These are phyloP conservation scores for Squalus acanthias DNA, from an alignment of 2,797 vertebrate genomes.

Conservation along the genomic window DNA sequence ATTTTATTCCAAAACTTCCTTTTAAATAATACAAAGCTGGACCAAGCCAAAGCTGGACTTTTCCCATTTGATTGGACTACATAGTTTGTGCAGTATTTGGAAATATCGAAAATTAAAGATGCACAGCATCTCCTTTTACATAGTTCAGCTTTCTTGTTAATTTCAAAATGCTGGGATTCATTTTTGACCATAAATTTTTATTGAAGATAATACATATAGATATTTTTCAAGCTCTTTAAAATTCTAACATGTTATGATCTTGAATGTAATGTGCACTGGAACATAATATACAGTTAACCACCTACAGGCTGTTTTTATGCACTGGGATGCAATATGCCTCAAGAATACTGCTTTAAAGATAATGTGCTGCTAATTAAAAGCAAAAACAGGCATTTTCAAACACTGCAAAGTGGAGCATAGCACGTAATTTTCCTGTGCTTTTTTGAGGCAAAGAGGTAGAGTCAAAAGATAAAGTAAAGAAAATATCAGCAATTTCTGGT, in stretches of 20 bases:
- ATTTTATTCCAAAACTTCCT: slow-evolving; percentile 36
- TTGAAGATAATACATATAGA: background rate
- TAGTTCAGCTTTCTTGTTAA: background rate
- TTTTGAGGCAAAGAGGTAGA: background rate
- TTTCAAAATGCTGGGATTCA: background rate
- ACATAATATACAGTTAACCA: background rate
- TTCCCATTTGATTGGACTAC: background rate
- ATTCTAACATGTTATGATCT: background rate
- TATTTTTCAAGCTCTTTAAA: background rate
- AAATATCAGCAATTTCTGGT: background rate
- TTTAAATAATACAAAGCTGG: slow-evolving; percentile 31
- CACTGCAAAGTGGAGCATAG: background rate
- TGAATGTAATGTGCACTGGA: slow-evolving; percentile 21
- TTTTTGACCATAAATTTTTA: slow-evolving; percentile 3
- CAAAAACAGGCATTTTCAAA: slow-evolving; percentile 9
- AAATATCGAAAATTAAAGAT: slow-evolving; percentile 3
- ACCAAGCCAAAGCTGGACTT: background rate
- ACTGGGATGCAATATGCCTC: background rate
- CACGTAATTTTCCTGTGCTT: background rate
- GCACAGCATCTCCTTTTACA: slow-evolving; percentile 29
- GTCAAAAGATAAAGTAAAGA: background rate
- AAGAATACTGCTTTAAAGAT: background rate
- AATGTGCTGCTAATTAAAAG: slow-evolving; percentile 7
- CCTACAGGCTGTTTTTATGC: background rate
- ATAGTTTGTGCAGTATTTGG: slow-evolving; percentile 14